These are phyloP conservation scores for Sycophila texana DNA, from an alignment of 2,888 invertebrate genomes.

Conservation along the genomic window DNA sequence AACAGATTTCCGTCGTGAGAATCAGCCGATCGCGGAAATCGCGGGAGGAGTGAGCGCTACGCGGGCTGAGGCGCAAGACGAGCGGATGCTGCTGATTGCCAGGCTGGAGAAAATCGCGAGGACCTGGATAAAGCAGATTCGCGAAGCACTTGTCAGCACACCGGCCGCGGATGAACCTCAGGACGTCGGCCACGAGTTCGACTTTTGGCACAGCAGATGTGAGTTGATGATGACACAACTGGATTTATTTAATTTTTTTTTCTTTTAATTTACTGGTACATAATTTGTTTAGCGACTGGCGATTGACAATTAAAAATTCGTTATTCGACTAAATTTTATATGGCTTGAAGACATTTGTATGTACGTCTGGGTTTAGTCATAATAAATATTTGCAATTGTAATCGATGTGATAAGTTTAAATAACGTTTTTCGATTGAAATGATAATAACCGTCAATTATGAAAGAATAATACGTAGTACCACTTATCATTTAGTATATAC, in stretches of 20 bases:
- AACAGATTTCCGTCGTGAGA: not conserved
- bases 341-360: too few relatives aligned
- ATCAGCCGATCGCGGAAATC: constrained; percentile 29
- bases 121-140: constrained; percentile 79
- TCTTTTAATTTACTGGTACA: not conserved
- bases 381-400: too few relatives aligned
- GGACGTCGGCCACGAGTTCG: constrained; percentile 70
- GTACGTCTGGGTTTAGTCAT: too few relatives aligned
- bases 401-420: too few relatives aligned
- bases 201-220: constrained; percentile 75
- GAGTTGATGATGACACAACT: constrained; percentile 54
- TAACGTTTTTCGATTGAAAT: too few relatives aligned
- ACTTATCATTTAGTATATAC: too few relatives aligned
- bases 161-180: constrained; percentile 57
- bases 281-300: too few relatives aligned
- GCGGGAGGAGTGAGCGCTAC: not conserved
- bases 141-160: constrained; percentile 73
- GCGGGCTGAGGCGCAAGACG: constrained; percentile 15
- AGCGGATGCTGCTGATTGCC: constrained; percentile 58
- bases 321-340: too few relatives aligned
- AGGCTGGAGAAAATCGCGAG: constrained; percentile 67
- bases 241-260: not conserved
- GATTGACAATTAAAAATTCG: too few relatives aligned
- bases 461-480: not conserved
- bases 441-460: too few relatives aligned